These are phyloP conservation scores for Trididemnum miniatum DNA, from an alignment of 23 tunicate genomes.

Conservation along the genomic window DNA sequence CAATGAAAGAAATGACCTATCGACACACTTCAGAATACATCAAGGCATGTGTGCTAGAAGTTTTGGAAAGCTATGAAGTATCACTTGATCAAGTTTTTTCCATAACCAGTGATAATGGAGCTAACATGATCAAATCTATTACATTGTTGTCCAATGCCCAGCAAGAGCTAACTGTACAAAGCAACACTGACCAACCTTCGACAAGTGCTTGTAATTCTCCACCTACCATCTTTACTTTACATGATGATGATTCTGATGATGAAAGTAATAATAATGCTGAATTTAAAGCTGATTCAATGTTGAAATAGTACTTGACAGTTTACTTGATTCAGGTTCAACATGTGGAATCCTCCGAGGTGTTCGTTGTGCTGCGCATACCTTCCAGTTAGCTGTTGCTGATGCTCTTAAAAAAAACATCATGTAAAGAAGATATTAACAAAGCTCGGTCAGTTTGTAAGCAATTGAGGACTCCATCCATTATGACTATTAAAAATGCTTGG, in stretches of 20 bases:
- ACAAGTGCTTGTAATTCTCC: neutral
- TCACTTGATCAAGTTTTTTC: conserved; percentile 5
- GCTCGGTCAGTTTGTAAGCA: neutral
- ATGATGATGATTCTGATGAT: neutral
- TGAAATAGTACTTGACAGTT: neutral
- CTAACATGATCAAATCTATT: neutral
- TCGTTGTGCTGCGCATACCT: conserved; percentile 35
- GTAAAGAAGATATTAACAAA: neutral
- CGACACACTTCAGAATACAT: conserved; percentile 27
- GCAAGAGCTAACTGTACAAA: neutral
- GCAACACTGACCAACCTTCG: neutral
- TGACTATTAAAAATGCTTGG: neutral
- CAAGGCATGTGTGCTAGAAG: conserved; percentile 1
- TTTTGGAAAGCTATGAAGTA: neutral
- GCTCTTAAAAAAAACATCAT: conserved; percentile 7
- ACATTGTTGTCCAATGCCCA: neutral
- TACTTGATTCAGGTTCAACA: neutral
- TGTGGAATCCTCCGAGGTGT: neutral
- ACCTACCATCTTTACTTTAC: neutral
- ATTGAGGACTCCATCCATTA: neutral
- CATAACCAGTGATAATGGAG: neutral
- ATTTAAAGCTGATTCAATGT: neutral
- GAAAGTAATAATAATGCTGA: neutral
- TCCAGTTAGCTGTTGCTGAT: conserved; percentile 30
- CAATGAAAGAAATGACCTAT: conserved; percentile 38